phyloP scores from a whole-genome alignment of 2,888 invertebrate species.

The Alitta virens region DNA sequence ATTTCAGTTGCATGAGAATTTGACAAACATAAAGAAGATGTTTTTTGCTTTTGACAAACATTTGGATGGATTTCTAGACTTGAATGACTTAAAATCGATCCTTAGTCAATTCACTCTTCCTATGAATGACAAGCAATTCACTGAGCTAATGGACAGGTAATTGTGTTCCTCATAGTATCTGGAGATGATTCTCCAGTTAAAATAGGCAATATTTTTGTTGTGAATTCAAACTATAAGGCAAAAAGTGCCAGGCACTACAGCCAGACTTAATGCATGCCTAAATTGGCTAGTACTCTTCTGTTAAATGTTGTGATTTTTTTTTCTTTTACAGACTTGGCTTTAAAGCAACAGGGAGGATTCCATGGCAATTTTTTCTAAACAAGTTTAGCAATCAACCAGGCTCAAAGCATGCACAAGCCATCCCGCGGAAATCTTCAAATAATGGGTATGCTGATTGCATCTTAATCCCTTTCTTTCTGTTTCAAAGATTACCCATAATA shows the following conservation, averaged over 20 bases:
- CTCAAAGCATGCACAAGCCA: conserved; percentile 49
- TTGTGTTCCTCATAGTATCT: too few relatives aligned
- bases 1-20: conserved; percentile 47
- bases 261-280: too few relatives aligned
- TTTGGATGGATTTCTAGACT: conserved; percentile 45
- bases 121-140: conserved; percentile 51
- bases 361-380: conserved; percentile 52
- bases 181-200: neutral
- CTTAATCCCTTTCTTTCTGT: too few relatives aligned
- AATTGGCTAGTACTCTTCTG: too few relatives aligned
- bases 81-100: conserved; percentile 48
- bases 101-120: conserved; percentile 50
- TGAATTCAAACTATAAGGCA: too few relatives aligned
- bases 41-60: conserved; percentile 49
- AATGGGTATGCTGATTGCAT: too few relatives aligned
- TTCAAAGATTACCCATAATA: too few relatives aligned
- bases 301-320: too few relatives aligned
- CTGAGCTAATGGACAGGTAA: conserved; percentile 52
- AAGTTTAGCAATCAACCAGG: conserved; percentile 50
- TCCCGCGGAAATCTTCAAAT: conserved; percentile 44
- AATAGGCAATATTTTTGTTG: too few relatives aligned
- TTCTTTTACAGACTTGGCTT: conserved; percentile 39
- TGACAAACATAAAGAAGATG: conserved; percentile 46
- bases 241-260: too few relatives aligned
- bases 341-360: conserved; percentile 44